phyloP scores from a whole-genome alignment of 2,888 invertebrate species.

The Salticus scenicus region DNA sequence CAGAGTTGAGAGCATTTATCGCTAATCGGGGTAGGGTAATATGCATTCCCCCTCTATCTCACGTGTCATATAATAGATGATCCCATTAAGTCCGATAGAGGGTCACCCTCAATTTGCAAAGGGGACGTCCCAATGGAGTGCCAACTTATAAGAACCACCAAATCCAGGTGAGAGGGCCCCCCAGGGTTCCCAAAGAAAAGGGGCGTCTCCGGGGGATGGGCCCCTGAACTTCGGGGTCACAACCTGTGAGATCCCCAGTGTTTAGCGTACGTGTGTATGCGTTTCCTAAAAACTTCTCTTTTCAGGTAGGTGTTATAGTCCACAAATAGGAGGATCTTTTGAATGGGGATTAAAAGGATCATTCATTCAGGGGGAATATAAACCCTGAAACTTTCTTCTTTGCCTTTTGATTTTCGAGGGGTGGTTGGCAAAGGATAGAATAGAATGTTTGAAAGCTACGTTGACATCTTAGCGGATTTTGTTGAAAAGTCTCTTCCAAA shows the following conservation, averaged over 20 bases:
- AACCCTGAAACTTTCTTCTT: conserved; percentile 18
- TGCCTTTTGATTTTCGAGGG: conserved; percentile 61
- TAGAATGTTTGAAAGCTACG: conserved; percentile 68
- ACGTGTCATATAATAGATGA: conserved; percentile 66
- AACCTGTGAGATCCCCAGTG: conserved; percentile 60
- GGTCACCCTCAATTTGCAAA: conserved; percentile 67
- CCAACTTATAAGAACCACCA: conserved; percentile 54
- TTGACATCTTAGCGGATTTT: conserved; percentile 69
- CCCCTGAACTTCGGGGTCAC: conserved; percentile 59
- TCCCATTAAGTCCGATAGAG: conserved; percentile 54
- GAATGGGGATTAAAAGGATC: conserved; percentile 64
- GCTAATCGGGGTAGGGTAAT: conserved; percentile 48
- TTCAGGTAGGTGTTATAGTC: conserved; percentile 49
- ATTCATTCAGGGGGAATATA: conserved; percentile 36
- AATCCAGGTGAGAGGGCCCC: conserved; percentile 51
- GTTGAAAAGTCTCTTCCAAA: conserved; percentile 47
- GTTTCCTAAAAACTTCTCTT: conserved; percentile 32
- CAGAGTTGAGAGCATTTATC: conserved; percentile 51
- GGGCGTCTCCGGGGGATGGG: conserved; percentile 52
- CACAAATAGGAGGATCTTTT: conserved; percentile 65
- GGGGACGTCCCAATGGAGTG: conserved; percentile 58
- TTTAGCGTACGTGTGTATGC: conserved; percentile 67
- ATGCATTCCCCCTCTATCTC: conserved; percentile 36
- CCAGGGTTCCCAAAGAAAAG: conserved; percentile 51
- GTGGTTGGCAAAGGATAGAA: conserved; percentile 60